Conservation (phyloP, 2,888 invertebrate genomes). For the Gortyna flavago region DNA sequence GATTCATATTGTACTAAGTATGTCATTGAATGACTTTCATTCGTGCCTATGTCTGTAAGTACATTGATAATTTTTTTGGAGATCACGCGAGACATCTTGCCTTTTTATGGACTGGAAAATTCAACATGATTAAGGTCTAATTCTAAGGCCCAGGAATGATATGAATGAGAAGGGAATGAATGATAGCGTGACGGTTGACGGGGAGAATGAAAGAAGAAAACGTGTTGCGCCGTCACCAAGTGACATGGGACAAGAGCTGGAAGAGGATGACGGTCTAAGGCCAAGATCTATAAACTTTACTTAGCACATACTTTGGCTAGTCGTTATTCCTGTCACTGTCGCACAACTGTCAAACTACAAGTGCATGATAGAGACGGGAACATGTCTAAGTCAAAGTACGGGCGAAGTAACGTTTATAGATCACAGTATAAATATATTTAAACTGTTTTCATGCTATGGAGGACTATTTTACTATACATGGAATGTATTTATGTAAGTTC, state of each 20-base stretch:
- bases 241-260: background rate
- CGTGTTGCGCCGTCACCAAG: background rate
- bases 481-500: background rate
- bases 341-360: background rate
- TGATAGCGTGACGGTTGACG: background rate
- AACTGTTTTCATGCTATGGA: background rate
- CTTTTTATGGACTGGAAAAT: background rate
- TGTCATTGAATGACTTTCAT: conserved; percentile 60
- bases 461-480: background rate
- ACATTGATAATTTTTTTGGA: conserved; percentile 7
- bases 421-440: background rate
- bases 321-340: background rate
- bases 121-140: background rate
- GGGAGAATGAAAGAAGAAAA: background rate
- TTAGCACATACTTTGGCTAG: background rate
- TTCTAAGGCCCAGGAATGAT: background rate
- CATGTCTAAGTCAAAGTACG: background rate
- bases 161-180: background rate
- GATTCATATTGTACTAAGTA: conserved; percentile 25
- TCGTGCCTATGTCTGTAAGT: background rate
- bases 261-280: background rate
- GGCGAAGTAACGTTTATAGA: background rate
- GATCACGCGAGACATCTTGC: background rate
- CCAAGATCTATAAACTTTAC: background rate
- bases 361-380: background rate